Conservation (phyloP, 2,888 invertebrate species). For the Ceriagrion tenellum region DNA sequence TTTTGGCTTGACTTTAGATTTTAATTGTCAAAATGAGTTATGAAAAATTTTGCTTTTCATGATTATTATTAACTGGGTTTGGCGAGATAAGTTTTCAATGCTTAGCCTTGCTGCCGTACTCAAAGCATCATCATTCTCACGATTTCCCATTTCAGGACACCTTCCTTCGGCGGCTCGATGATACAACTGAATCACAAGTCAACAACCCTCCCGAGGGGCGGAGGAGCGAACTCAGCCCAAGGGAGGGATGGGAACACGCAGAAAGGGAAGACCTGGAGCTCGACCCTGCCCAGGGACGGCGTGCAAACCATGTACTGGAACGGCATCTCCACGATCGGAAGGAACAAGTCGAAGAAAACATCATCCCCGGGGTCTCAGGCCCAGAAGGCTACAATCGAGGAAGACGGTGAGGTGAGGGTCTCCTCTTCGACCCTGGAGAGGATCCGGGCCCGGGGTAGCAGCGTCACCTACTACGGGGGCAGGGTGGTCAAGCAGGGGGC, state of each 20-base stretch:
- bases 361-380: neutral
- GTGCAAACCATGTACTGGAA: slow-evolving; percentile 44
- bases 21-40: too few species aligned
- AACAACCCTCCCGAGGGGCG: neutral
- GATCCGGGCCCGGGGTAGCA: slow-evolving; percentile 93
- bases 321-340: slow-evolving; percentile 38
- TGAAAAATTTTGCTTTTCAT: too few species aligned
- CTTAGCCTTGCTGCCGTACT: neutral
- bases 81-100: neutral
- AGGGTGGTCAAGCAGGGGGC: slow-evolving; percentile 81
- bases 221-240: too few species aligned
- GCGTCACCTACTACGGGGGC: slow-evolving; percentile 93
- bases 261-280: slow-evolving; percentile 28
- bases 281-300: slow-evolving; percentile 43
- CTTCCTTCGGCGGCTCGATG: slow-evolving; percentile 39
- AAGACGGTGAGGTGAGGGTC: slow-evolving; percentile 78
- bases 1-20: too few species aligned
- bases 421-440: slow-evolving; percentile 88
- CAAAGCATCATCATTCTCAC: neutral
- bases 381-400: slow-evolving; percentile 75
- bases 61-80: too few species aligned
- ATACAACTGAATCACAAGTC: slow-evolving; percentile 1
- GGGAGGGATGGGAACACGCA: neutral
- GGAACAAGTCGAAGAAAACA: neutral
- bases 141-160: slow-evolving; percentile 31